A percentile compares a stretch with the other conserved stretches of the same genome.
These are phyloP conservation scores for Eublepharis macularius DNA, from an alignment of 2,113 vertebrate genomes.

Conservation along the genomic window DNA sequence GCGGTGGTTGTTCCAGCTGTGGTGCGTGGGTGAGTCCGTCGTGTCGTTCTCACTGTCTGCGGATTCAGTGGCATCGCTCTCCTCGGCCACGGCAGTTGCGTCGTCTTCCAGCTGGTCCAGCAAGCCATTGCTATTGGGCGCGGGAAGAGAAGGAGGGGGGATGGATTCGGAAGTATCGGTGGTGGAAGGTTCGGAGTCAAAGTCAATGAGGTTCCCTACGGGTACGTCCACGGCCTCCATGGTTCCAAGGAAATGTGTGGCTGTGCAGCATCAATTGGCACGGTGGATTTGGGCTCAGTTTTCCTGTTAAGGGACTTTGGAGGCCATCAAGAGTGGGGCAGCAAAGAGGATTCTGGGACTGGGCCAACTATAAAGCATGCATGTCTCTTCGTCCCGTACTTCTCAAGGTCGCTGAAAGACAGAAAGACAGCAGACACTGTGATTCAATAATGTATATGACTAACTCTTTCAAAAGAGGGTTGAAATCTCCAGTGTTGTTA, in stretches of 20 bases:
- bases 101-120: background rate
- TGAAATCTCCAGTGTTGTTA: no score
- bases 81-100: conserved; percentile 49
- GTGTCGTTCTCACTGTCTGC: conserved; percentile 92
- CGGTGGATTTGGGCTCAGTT: accelerated
- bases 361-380: background rate
- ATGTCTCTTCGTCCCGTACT: background rate
- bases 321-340: background rate
- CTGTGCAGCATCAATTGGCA: accelerated
- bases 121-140: conserved; percentile 40
- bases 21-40: conserved; percentile 74
- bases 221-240: conserved; percentile 84
- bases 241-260: accelerated
- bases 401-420: background rate
- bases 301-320: background rate
- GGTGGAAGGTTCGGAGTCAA: conserved; percentile 67
- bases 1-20: conserved; percentile 73
- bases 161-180: conserved; percentile 23
- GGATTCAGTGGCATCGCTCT: conserved; percentile 91
- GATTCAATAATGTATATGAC: no score
- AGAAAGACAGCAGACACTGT: background rate
- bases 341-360: background rate
- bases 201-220: conserved; percentile 86
- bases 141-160: background rate
- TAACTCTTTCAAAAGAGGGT: background rate